Evolutionary conservation across 2,888 invertebrate species (phyloP).

Genomic region (Dioctria rufipes): DNA sequence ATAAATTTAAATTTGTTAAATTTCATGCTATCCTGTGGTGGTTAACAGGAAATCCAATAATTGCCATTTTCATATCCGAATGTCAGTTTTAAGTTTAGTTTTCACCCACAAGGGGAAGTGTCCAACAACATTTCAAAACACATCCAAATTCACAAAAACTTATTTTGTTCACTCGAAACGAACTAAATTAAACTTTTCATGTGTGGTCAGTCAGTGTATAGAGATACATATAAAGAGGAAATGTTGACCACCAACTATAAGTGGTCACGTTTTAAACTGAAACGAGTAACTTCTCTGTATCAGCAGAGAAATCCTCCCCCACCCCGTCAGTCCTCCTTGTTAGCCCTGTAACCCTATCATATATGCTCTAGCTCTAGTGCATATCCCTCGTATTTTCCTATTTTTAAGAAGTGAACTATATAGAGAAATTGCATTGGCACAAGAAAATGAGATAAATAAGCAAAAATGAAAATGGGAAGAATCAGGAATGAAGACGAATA

Average conservation of each 20-base stretch:
- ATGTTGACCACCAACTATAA: not conserved
- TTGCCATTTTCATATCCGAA: constrained; percentile 3
- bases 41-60: not conserved
- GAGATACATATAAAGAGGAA: not conserved
- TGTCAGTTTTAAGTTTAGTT: not conserved
- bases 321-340: not conserved
- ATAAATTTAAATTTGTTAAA: too few relatives aligned
- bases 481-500: not conserved
- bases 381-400: not conserved
- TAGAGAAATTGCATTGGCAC: not conserved
- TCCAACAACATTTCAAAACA: constrained; percentile 8
- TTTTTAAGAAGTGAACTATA: not conserved
- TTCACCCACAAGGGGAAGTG: not conserved
- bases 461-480: not conserved
- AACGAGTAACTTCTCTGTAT: constrained; percentile 1
- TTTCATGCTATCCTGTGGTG: too few relatives aligned
- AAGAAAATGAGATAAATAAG: constrained; percentile 1
- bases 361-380: not conserved
- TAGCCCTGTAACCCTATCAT: too few relatives aligned
- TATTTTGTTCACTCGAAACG: not conserved
- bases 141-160: not conserved
- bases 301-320: not conserved
- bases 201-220: not conserved
- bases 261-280: constrained; percentile 17
- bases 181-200: constrained; percentile 26